phyloP scores from a whole-genome alignment of 1,140 invertebrate species.

The Antheraea pernyi region DNA sequence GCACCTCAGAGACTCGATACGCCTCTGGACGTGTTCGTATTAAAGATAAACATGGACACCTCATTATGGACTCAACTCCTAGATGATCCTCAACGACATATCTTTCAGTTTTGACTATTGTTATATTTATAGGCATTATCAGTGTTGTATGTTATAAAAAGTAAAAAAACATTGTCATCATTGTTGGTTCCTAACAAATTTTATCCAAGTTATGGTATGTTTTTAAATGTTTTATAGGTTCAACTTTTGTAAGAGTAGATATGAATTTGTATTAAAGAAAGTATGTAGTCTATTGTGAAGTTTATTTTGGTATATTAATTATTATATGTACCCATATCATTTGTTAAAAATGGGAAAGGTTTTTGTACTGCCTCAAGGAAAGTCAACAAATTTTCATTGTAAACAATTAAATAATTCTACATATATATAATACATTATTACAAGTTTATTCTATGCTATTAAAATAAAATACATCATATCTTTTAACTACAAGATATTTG shows the following conservation, averaged over 20 bases:
- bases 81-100: constrained; percentile 29
- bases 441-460: constrained; percentile 29
- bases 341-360: background rate
- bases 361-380: background rate
- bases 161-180: background rate
- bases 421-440: constrained; percentile 8
- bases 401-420: too few species aligned
- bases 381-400: too few species aligned
- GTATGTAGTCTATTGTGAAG: background rate
- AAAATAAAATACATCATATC: constrained; percentile 14
- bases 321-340: too few species aligned
- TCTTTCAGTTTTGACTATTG: background rate
- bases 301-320: background rate
- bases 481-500: constrained; percentile 57
- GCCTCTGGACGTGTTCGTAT: constrained; percentile 91
- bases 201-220: constrained; percentile 14
- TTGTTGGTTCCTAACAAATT: constrained; percentile 4
- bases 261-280: constrained; percentile 16
- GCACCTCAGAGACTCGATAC: constrained; percentile 93
- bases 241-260: constrained; percentile 16
- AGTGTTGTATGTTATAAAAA: background rate
- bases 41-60: constrained; percentile 91
- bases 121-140: background rate
- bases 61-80: constrained; percentile 84
- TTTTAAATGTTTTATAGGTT: constrained; percentile 13